Evolutionary conservation across 2,888 invertebrate species (phyloP), one percentile per base, ranked within the genome.

Genomic region (Danaus chrysippus): DNA sequence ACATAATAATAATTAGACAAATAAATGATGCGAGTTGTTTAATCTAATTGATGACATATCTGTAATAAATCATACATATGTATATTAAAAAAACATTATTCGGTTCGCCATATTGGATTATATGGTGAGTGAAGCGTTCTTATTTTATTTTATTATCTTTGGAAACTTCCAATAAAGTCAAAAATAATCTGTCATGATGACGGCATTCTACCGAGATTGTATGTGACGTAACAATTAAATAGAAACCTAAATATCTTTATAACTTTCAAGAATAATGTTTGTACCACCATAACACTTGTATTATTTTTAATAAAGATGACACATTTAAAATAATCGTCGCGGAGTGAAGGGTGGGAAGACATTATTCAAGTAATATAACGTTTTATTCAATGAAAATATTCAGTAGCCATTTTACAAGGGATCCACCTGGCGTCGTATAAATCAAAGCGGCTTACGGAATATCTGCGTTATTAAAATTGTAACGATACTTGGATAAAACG

Each of bases 381-480:
- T 15, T 17, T 10, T 49, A 49, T 49, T 17, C 49, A 49, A 49
- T 49, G 49, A 49, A 49, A 49, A 49, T 49, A 49, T 49, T 49
- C 49, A 49, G 49, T 49, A 49, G 10, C 17, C 49, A 49, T 49
- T 49, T 49, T 49, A 49, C 49, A 49, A 49, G n/a, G 23, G 49
- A 49, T 49, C 49, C 49, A 49, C 49, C 49, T 49, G 49, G 49
- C 49, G n/a, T 17, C 17, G 17, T 10, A 62, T 58, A 62, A 63
- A 63, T 59, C 59, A 59, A 46, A 41, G 41, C 42, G 56, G 59
- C 59, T 59, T 17, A 44, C 59, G 34, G 10, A 56, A 42, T 15
- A 17, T 42, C 49, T 49, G 23, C 52, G 41, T 44, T 59, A 59
- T 58, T 63, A 52, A 59, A 56, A 59, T 10, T 49, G 49, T 10